These are phyloP conservation scores for Lampris megalopsis DNA, from an alignment of 2,113 vertebrate species.

Conservation along the genomic window DNA sequence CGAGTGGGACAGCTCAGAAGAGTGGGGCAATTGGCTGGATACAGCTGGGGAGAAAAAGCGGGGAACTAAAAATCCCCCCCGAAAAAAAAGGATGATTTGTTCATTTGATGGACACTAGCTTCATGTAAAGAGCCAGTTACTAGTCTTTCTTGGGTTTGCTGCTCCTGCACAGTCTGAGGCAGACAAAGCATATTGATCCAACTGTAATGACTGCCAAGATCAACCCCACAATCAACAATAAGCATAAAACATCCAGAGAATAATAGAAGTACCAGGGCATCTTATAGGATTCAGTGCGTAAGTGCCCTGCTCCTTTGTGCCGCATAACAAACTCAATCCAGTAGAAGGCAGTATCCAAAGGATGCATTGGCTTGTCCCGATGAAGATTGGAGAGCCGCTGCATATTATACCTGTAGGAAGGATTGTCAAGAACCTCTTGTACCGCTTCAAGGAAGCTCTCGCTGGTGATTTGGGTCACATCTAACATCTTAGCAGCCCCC, in stretches of 20 bases:
- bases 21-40: too few species aligned
- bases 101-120: too few species aligned
- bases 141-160: constrained; percentile 77
- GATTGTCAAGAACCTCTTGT: constrained; percentile 70
- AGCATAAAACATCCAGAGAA: constrained; percentile 71
- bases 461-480: constrained; percentile 54
- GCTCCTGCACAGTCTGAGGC: constrained; percentile 59
- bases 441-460: constrained; percentile 70
- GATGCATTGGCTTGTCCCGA: constrained; percentile 69
- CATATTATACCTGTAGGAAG: constrained; percentile 78
- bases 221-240: constrained; percentile 48
- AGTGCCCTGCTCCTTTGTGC: constrained; percentile 79
- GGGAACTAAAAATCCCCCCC: too few species aligned
- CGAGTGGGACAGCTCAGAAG: too few species aligned
- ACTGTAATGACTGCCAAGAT: constrained; percentile 34
- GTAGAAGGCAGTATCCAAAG: constrained; percentile 74
- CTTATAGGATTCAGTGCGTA: constrained; percentile 77
- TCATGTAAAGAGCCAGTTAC: neutral
- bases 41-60: too few species aligned
- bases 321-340: constrained; percentile 83
- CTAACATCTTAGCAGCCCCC: constrained; percentile 74
- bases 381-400: constrained; percentile 74
- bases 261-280: constrained; percentile 80
- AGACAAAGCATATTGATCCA: constrained; percentile 59
- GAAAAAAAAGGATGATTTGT: neutral